Evolutionary conservation across 2,888 invertebrate species (phyloP).

Genomic region (Nomada ruficornis): DNA sequence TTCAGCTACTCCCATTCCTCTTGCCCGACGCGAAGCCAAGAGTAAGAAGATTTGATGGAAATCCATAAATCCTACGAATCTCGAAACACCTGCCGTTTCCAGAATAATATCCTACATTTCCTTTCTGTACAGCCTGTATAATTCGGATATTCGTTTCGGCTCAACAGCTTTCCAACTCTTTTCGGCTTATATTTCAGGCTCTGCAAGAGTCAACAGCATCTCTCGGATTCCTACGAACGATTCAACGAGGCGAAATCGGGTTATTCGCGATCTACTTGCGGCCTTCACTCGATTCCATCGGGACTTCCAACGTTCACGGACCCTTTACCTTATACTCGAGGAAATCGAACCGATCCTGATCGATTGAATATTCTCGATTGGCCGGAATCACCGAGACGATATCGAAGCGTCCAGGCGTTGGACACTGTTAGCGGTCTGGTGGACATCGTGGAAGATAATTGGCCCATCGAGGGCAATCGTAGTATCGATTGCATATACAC

Average conservation of each 20-base stretch:
- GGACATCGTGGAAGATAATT: conserved; percentile 82
- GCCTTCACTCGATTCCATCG: conserved; percentile 78
- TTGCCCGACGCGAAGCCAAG: too few relatives aligned
- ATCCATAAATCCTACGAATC: background rate
- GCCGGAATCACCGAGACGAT: conserved; percentile 80
- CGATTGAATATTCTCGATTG: conserved; percentile 82
- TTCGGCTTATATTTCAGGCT: conserved; percentile 71
- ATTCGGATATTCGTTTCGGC: background rate
- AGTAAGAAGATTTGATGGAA: background rate
- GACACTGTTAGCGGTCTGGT: conserved; percentile 82
- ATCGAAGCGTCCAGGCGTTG: conserved; percentile 81
- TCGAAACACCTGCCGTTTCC: background rate
- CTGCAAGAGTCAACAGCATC: conserved; percentile 82
- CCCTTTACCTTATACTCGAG: conserved; percentile 70
- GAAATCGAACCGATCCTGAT: conserved; percentile 73
- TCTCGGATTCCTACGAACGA: conserved; percentile 80
- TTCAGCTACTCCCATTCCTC: background rate
- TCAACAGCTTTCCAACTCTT: background rate
- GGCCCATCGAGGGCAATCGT: conserved; percentile 80
- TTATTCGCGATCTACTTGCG: conserved; percentile 80
- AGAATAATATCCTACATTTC: background rate
- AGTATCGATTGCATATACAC: conserved; percentile 82
- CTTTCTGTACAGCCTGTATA: background rate
- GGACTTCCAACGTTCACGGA: conserved; percentile 76
- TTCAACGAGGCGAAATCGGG: conserved; percentile 76